Evolutionary conservation across 2,113 vertebrate species (phyloP).

Genomic region (Hydrochoerus hydrochaeris): DNA sequence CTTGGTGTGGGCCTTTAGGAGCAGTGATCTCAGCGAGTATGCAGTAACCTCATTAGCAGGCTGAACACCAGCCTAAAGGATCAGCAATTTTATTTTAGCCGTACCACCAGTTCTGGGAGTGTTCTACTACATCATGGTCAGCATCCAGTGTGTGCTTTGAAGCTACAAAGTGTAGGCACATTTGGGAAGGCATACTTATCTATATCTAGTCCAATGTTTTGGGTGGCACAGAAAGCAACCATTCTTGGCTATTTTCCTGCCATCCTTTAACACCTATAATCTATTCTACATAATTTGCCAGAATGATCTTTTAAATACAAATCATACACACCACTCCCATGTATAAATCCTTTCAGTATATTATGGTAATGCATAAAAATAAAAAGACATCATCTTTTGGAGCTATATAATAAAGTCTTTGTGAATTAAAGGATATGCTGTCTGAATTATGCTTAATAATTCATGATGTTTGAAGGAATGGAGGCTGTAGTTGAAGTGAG

Average conservation of each 20-base stretch:
- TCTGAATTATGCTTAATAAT: slow-evolving; percentile 49
- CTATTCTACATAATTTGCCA: slow-evolving; percentile 8
- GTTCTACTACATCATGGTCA: background rate
- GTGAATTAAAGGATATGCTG: slow-evolving; percentile 33
- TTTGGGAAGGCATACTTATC: background rate
- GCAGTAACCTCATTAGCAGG: background rate
- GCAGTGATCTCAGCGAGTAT: background rate
- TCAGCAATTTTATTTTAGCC: background rate
- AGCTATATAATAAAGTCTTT: slow-evolving; percentile 54
- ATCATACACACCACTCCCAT: slow-evolving; percentile 6
- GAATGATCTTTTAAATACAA: slow-evolving; percentile 47
- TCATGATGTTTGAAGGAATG: background rate
- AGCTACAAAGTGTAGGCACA: background rate
- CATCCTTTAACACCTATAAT: slow-evolving; percentile 34
- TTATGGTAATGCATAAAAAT: slow-evolving; percentile 64
- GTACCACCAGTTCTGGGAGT: background rate
- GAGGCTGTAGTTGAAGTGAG: background rate
- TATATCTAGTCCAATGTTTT: slow-evolving; percentile 34
- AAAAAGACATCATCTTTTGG: slow-evolving; percentile 9
- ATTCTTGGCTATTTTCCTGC: slow-evolving; percentile 21
- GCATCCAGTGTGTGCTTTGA: background rate
- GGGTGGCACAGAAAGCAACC: background rate
- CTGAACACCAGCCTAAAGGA: background rate
- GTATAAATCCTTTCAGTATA: slow-evolving; percentile 45
- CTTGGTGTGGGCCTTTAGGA: background rate